Conservation (phyloP, 2,888 invertebrate species). For the Hoplodrina blanda region DNA sequence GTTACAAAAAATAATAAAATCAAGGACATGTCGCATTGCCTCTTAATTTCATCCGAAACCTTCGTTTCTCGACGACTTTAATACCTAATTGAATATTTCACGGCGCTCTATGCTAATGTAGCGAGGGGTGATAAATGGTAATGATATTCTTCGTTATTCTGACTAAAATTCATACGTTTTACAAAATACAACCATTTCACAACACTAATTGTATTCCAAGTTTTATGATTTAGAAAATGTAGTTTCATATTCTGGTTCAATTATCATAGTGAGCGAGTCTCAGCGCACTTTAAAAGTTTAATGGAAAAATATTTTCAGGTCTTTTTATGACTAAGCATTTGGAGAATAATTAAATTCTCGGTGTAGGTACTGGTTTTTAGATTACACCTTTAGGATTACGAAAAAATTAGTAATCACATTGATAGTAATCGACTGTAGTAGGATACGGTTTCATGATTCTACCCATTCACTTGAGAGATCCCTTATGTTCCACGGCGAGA, state of each 20-base stretch:
- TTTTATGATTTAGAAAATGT: constrained; percentile 19
- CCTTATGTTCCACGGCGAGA: neutral
- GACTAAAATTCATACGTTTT: constrained; percentile 64
- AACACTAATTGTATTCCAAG: constrained; percentile 49
- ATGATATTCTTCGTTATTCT: constrained; percentile 69
- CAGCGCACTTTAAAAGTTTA: constrained; percentile 15
- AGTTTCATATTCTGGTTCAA: constrained; percentile 27
- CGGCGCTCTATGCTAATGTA: constrained; percentile 71
- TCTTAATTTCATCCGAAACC: constrained; percentile 71
- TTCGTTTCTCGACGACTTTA: constrained; percentile 66
- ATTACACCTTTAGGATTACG: neutral
- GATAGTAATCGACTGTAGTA: neutral
- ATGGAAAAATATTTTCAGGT: constrained; percentile 15
- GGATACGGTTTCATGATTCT: neutral
- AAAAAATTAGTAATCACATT: neutral
- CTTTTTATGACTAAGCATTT: constrained; percentile 13
- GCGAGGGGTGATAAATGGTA: constrained; percentile 70
- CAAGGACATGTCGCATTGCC: constrained; percentile 74
- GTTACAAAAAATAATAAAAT: constrained; percentile 86
- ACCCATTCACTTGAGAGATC: neutral
- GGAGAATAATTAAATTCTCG: neutral
- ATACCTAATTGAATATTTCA: constrained; percentile 76
- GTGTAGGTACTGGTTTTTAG: too few relatives aligned
- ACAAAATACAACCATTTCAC: constrained; percentile 56
- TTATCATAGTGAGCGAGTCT: constrained; percentile 21